These are phyloP conservation scores for Blennius ocellaris DNA, from an alignment of 2,113 vertebrate genomes.

Conservation along the genomic window DNA sequence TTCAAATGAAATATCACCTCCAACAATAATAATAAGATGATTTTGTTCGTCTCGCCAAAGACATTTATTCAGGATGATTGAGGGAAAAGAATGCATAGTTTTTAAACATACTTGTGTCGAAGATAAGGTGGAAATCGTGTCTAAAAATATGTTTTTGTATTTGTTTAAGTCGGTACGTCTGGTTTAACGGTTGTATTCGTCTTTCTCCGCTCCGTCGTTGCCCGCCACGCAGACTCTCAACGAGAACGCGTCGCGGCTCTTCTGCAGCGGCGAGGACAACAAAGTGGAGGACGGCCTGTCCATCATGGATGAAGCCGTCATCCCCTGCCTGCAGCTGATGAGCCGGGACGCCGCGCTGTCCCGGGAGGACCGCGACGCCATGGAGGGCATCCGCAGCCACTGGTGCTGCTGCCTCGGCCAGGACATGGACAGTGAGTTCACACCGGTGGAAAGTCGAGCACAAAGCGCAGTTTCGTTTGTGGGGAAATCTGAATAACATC, in stretches of 20 bases:
- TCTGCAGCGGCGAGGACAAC: slow-evolving; percentile 86
- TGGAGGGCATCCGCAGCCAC: slow-evolving; percentile 90
- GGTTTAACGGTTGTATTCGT: not conserved
- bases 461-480: no score
- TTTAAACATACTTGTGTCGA: no score
- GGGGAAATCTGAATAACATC: no score
- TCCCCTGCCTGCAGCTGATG: slow-evolving; percentile 96
- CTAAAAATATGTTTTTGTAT: no score
- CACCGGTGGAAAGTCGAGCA: no score
- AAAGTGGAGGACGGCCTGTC: slow-evolving; percentile 86
- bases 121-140: no score
- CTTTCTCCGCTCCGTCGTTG: not conserved
- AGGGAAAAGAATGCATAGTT: no score
- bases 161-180: no score
- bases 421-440: slow-evolving; percentile 89
- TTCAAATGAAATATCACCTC: no score
- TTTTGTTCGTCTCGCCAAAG: no score
- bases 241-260: slow-evolving; percentile 87
- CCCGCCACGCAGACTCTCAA: slow-evolving; percentile 86
- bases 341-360: slow-evolving; percentile 82
- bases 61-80: no score
- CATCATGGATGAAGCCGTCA: slow-evolving; percentile 92
- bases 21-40: no score
- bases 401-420: slow-evolving; percentile 96
- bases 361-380: slow-evolving; percentile 90